Base-by-base conservation (phyloP, 2,888 invertebrate genomes). In the Omphaloscelis lunosa region DNA sequence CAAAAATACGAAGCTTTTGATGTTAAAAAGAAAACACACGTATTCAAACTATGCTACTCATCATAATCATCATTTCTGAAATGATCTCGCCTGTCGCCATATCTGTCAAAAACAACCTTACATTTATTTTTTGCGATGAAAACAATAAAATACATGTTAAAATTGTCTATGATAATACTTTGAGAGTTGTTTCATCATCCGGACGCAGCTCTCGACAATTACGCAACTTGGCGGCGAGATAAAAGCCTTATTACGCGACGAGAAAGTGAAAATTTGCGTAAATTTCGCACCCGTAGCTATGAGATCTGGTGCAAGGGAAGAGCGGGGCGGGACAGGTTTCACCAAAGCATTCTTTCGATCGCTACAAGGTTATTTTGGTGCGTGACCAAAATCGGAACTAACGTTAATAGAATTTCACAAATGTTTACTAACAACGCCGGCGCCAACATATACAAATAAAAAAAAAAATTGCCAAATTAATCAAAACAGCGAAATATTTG, bases 171-270 rank as follows among this genome's bases (percentile, higher is more conserved):
- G 66, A 34, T 75, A 61, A 66, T 77, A 75, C 63, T 77, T 73
- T 53, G 39, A 48, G 72, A 84, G 66, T 84, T 68, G 39, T 72
- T 58, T 29, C 48, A 45, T 61, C 62, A 45, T 34, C 67, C 78
- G 77, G 85, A 79, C 82, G 87, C 86, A 86, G 68, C 75, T 65
- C 29, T 69, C 69, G 69, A 59, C 83, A 85, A 80, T 86, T 79
- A 86, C 79, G 78, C 74, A 81, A 76, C 72, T 65, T 66, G 62
- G 67, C 56, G 59, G 81, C 76, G 75, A 73, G 80, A 79, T 85
- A 83, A 87, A 88, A 89, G 87, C 89, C 87, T 89, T 87, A 88
- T 87, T 88, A 81, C 75, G 73, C 77, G 79, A 81, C 29, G 79
- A 61, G 84, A 87, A 87, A 88, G 71, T 85, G 85, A 85, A 87